A percentile compares a stretch with the other conserved stretches of the same genome.
phyloP scores from a whole-genome alignment of 23 tunicate genomes.

The Oikopleura vanhoeffeni region DNA sequence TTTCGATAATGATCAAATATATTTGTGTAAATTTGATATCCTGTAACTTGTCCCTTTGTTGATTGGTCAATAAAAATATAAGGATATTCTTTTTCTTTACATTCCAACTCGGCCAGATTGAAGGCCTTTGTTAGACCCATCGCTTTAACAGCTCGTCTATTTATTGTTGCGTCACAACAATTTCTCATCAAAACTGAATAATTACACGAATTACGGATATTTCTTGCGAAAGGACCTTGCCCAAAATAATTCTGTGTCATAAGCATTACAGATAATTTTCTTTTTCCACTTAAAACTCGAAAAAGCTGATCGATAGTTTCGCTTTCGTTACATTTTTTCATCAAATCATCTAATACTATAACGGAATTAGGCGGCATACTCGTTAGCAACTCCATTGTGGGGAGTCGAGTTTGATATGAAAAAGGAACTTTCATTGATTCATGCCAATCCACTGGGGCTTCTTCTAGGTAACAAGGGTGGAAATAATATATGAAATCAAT shows the following conservation, averaged over 20 bases:
- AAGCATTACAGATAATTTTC: not conserved
- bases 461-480: not conserved
- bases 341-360: not conserved
- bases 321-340: not conserved
- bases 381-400: not conserved
- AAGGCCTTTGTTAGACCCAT: not conserved
- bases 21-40: not conserved
- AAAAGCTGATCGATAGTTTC: not conserved
- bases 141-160: not conserved
- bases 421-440: not conserved
- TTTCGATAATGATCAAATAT: not conserved
- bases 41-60: not conserved
- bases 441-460: not conserved
- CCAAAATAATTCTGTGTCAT: not conserved
- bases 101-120: not conserved
- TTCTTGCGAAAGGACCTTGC: not conserved
- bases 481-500: not conserved
- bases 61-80: conserved; percentile 8
- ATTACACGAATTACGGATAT: not conserved
- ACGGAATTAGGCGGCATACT: not conserved
- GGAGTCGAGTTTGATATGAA: not conserved
- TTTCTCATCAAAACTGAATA: not conserved
- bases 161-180: not conserved
- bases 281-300: not conserved
- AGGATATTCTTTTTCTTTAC: not conserved